Conservation (phyloP, 2,888 invertebrate genomes). For the Scaptomyza caliginosa region DNA sequence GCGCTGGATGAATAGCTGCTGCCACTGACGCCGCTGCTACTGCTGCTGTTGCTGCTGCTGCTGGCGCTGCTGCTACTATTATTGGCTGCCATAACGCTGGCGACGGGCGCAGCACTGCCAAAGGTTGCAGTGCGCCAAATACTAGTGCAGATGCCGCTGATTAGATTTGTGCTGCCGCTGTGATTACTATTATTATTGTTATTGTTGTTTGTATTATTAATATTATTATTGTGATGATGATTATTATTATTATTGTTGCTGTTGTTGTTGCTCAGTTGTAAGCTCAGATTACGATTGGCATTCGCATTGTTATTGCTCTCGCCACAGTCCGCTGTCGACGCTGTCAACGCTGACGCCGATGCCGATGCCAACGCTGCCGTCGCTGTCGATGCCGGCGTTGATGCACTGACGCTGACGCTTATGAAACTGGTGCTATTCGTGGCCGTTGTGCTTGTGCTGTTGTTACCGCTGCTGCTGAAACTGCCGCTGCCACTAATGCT, state of each 20-base stretch:
- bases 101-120: conserved; percentile 69
- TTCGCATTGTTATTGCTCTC: conserved; percentile 61
- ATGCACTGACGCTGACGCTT: conserved; percentile 55
- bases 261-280: conserved; percentile 57
- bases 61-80: conserved; percentile 36
- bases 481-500: conserved; percentile 63
- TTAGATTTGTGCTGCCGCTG: conserved; percentile 59
- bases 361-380: conserved; percentile 35
- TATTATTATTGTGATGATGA: conserved; percentile 37
- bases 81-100: conserved; percentile 49
- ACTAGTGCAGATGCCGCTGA: conserved; percentile 76
- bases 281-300: conserved; percentile 73
- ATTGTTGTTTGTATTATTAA: conserved; percentile 48
- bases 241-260: conserved; percentile 37
- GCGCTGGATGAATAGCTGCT: conserved; percentile 66
- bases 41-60: conserved; percentile 26
- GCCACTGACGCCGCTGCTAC: conserved; percentile 30
- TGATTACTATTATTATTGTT: conserved; percentile 38
- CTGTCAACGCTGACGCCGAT: conserved; percentile 28
- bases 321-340: conserved; percentile 37
- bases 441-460: conserved; percentile 49
- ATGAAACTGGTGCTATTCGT: conserved; percentile 54
- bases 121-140: conserved; percentile 81
- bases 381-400: conserved; percentile 38
- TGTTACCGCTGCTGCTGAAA: conserved; percentile 63